These are phyloP conservation scores for Recurvirostra avosetta DNA, from an alignment of 2,113 vertebrate genomes.

Conservation along the genomic window DNA sequence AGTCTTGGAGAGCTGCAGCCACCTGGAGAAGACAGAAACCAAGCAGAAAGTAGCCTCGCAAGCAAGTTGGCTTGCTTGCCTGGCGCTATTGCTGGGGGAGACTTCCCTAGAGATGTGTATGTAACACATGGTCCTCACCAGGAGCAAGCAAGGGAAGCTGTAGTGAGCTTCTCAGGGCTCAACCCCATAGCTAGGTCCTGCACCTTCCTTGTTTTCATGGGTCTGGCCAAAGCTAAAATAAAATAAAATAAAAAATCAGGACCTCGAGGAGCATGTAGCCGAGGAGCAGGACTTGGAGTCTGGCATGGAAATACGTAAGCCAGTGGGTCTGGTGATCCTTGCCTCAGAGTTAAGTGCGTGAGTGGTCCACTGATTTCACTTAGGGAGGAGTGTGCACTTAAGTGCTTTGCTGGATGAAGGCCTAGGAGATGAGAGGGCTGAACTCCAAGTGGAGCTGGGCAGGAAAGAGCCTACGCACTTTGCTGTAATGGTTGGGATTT, in stretches of 20 bases:
- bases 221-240: neutral
- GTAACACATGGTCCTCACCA: accelerated
- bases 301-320: neutral
- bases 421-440: constrained; percentile 43
- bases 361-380: constrained; percentile 29
- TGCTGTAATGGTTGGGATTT: constrained; percentile 11
- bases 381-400: constrained; percentile 48
- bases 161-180: neutral
- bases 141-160: neutral
- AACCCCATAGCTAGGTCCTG: neutral
- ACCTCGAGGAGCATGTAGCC: neutral
- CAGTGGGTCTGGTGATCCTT: neutral
- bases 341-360: neutral
- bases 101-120: neutral
- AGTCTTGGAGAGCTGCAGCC: neutral
- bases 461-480: constrained; percentile 3
- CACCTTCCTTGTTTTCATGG: neutral
- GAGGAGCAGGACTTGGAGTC: neutral
- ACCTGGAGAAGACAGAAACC: neutral
- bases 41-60: neutral
- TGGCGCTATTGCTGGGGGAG: neutral
- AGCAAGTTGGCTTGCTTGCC: neutral
- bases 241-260: neutral
- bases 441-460: constrained; percentile 30
- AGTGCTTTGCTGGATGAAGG: constrained; percentile 65